Conservation (phyloP, 30 jellyfish, hydroid and myxozoan species). For the Aurelia coerulea region DNA sequence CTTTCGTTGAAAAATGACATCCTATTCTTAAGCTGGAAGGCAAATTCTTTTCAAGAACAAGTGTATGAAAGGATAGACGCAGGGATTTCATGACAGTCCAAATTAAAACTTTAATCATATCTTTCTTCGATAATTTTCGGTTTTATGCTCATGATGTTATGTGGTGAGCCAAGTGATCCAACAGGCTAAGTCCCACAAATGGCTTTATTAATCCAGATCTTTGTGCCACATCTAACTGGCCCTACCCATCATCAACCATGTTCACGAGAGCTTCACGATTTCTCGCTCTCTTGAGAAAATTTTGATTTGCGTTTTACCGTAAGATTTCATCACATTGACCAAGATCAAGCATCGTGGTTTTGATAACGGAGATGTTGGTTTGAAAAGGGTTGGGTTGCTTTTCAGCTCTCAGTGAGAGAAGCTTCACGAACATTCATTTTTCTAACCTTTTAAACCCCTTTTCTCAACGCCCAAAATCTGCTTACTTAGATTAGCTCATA, state of each 20-base stretch:
- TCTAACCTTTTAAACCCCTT: no score
- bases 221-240: conserved; percentile 12
- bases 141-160: conserved; percentile 24
- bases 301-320: no score
- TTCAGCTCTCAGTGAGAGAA: no score
- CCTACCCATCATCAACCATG: conserved; percentile 42
- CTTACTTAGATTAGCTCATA: no score
- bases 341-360: no score
- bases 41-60: conserved; percentile 10
- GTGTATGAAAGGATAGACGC: conserved; percentile 28
- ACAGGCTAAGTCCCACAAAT: conserved; percentile 31
- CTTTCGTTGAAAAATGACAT: conserved; percentile 27
- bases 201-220: conserved; percentile 12
- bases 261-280: no score
- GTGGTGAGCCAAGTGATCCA: conserved; percentile 41
- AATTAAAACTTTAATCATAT: conserved; percentile 12
- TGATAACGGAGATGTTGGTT: no score
- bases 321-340: no score
- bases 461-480: no score
- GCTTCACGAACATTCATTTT: no score
- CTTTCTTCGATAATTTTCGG: conserved; percentile 1
- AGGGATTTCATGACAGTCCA: conserved; percentile 6
- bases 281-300: no score
- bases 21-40: conserved; percentile 14
- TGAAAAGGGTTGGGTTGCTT: no score